A percentile compares a stretch with the other conserved stretches of the same genome.
These are phyloP conservation scores for Alosa sapidissima DNA, from an alignment of 2,797 vertebrate genomes.

Conservation along the genomic window DNA sequence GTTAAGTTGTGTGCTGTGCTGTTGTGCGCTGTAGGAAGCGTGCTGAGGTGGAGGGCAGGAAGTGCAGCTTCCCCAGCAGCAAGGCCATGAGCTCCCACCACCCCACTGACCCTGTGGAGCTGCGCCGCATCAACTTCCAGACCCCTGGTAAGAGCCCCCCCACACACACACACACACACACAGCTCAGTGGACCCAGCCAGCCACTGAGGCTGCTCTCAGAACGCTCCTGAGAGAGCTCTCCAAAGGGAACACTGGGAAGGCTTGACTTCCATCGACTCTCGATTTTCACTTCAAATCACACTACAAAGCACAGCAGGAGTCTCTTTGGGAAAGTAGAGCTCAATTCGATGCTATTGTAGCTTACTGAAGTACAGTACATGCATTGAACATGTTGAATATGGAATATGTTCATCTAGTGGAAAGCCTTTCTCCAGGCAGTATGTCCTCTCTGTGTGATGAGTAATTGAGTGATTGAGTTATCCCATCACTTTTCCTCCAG, in stretches of 20 bases:
- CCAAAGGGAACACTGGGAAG: background rate
- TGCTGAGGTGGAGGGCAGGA: conserved; percentile 94
- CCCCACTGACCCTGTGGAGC: conserved; percentile 95
- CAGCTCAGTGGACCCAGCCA: background rate
- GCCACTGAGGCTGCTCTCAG: background rate
- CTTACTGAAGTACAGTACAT: background rate
- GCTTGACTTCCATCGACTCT: background rate
- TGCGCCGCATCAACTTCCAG: conserved; percentile 98
- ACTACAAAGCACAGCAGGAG: background rate
- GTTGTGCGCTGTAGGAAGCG: conserved; percentile 81
- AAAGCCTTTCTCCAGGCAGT: background rate
- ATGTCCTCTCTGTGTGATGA: background rate
- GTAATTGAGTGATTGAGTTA: background rate
- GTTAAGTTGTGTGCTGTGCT: conserved; percentile 24
- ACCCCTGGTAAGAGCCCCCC: conserved; percentile 84
- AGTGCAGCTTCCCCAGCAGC: conserved; percentile 94
- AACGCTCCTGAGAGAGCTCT: background rate
- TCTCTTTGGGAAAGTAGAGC: background rate
- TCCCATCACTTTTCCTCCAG: conserved; percentile 64
- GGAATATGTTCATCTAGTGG: too few species aligned
- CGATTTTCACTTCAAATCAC: background rate
- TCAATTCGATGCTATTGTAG: background rate
- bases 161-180: background rate
- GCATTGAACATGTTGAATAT: background rate
- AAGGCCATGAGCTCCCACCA: conserved; percentile 97